Evolutionary conservation across 2,888 invertebrate genomes (phyloP), one percentile per base, ranked within the genome.

Genomic region (Luperina nickerlii): DNA sequence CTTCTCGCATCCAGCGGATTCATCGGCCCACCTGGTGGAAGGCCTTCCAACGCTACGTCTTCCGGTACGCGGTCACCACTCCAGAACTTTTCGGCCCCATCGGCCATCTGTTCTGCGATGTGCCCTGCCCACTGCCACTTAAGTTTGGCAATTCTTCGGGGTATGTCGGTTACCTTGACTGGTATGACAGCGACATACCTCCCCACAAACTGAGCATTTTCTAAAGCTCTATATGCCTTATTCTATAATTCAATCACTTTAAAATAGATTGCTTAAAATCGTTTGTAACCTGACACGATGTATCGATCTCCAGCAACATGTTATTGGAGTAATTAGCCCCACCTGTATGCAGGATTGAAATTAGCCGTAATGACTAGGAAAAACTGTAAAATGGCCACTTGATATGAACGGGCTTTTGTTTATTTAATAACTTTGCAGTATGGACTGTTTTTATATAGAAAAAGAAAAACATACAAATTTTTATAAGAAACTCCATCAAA

Each of bases 291-390:
- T 4, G 8, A 67, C 84, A 87, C 87, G 87, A 9, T 38, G 8
- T 78, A 84, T 84, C 71, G 87, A 84, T 87, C 63, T 45, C 18
- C 0, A 20, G 42, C 38, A 72, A 71, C 78, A 48, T 67, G 45
- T 54, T 71, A 78, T 62, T 81, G 80, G 1, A 60, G 60, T 83
- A 72, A 83, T 87, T 78, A 63, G 38, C 70, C 62, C 70, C 67
- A 74, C 57, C 69, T 73, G 65, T 70, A 27, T 79, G 65, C 70
- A 66, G 60, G 38, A 62, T 84, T 54, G n/a, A 76, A 54, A 70
- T 79, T 65, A 60, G n/a, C 48, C 42, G 15, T 79, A 79, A 79
- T 81, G 3, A 70, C 42, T 6, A 13, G 32, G 24, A 51, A 38
- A 20, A n/a, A 3, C 2, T 8, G 13, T 45, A 3, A 70, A 18